A percentile compares a stretch with the other conserved stretches of the same genome.
phyloP scores from a whole-genome alignment of 2,888 invertebrate species.

The Stenurella melanura region DNA sequence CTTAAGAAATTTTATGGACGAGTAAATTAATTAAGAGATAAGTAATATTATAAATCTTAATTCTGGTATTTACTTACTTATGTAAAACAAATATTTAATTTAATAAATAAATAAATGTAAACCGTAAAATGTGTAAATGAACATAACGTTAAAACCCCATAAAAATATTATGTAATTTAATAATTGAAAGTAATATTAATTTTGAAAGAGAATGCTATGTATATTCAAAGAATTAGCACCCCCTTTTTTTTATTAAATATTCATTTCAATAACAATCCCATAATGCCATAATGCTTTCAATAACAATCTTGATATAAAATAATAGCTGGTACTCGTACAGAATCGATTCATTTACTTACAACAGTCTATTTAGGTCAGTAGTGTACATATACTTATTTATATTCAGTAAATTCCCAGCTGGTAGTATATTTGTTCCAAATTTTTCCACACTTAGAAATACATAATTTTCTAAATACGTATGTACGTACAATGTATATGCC shows the following conservation, averaged over 20 bases:
- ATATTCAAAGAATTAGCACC: not conserved
- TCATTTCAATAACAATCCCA: not conserved
- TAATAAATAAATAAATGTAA: slow-evolving; percentile 26
- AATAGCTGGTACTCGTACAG: not conserved
- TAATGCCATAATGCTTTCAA: not conserved
- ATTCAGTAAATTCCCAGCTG: not conserved
- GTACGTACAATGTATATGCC: no score
- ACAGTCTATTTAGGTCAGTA: slow-evolving; percentile 28
- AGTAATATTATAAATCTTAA: slow-evolving; percentile 29
- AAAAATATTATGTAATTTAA: not conserved
- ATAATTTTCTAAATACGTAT: no score
- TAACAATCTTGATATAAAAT: not conserved
- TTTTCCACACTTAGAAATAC: not conserved
- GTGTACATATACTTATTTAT: slow-evolving; percentile 8
- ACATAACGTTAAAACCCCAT: not conserved
- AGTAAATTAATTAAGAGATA: slow-evolving; percentile 11
- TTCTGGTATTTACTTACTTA: slow-evolving; percentile 29
- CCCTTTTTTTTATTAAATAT: no score
- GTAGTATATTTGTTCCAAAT: not conserved
- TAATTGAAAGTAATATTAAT: no score
- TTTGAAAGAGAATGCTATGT: not conserved
- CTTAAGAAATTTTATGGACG: slow-evolving; percentile 22
- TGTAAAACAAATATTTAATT: slow-evolving; percentile 35
- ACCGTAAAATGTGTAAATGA: not conserved
- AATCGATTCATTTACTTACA: slow-evolving; percentile 17